These are phyloP conservation scores for Brachionichthys hirsutus DNA, from an alignment of 2,113 vertebrate species.

Conservation along the genomic window DNA sequence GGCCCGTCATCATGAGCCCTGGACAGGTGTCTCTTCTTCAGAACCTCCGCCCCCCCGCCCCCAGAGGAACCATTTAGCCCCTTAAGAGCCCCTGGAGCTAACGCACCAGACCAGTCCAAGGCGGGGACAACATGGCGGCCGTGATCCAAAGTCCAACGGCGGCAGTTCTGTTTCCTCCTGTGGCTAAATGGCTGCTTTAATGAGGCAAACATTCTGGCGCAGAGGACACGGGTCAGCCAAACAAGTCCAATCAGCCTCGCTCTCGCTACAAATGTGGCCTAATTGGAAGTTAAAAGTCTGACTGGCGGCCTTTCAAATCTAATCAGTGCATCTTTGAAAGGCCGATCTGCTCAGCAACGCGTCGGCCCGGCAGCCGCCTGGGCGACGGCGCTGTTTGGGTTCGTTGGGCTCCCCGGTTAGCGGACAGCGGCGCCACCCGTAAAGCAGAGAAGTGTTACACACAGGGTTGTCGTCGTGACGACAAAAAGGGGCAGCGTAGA, in stretches of 20 bases:
- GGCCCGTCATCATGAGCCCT: no score
- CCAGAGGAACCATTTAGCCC: neutral
- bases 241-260: constrained; percentile 46
- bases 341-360: constrained; percentile 2
- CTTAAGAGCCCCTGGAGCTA: constrained; percentile 21
- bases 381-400: constrained; percentile 15
- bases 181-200: constrained; percentile 54
- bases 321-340: constrained; percentile 46
- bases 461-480: no score
- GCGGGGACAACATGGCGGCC: constrained; percentile 24
- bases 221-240: constrained; percentile 46
- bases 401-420: constrained; percentile 1
- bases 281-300: constrained; percentile 48
- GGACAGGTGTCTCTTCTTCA: no score
- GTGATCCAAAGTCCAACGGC: constrained; percentile 1
- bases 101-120: constrained; percentile 12
- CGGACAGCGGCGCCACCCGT: neutral
- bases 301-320: constrained; percentile 49
- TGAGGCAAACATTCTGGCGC: constrained; percentile 53
- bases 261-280: constrained; percentile 46
- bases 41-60: no score
- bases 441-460: neutral
- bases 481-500: no score
- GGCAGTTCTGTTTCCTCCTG: constrained; percentile 21
- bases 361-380: constrained; percentile 15